Base-by-base conservation (phyloP, 2,113 vertebrate species). In the Candoia aspera region DNA sequence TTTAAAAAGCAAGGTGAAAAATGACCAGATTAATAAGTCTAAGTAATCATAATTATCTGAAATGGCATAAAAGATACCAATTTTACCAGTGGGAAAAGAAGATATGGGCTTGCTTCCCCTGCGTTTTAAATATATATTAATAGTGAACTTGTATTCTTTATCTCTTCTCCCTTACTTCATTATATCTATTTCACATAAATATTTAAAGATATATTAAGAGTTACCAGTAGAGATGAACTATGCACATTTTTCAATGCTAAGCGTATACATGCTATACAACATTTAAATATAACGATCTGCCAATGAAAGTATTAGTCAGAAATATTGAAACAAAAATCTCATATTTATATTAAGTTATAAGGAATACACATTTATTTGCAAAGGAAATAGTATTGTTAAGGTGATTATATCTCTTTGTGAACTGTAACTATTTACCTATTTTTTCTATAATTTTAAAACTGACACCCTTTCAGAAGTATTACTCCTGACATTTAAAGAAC, bases 401-500 rank as follows among this genome's bases (percentile, higher is more conserved):
- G 91, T 42, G 90, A 79, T n/a, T 19, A 21, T 53, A 13, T 83
- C 4, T 84, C 12, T 96, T 94, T 94, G 93, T 94, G 95, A 96
- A 95, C 37, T 59, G 13, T 23, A 53, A 94, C 94, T 95, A 92
- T 91, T 95, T 95, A 92, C 90, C 88, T 88, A 94, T 95, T 96
- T 95, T 42, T 94, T 94, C 94, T 95, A 93, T 95, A 93, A 94
- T 96, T 97, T 95, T 93, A 92, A 53, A 79, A 90, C 92, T 94
- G 95, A 96, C 93, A 95, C 92, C 93, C 94, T 96, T 95, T 95
- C 95, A 96, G 93, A 54, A 94, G 92, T 53, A 91, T 96, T 96
- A 95, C 79, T 53, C 91, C 95, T 93, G 87, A 85, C 91, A 83
- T 79, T 79, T 68, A 88, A 93, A 94, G 95, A 96, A 94, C 84